These are phyloP conservation scores for Hycleus phaleratus DNA, from an alignment of 1,140 invertebrate species.

Conservation along the genomic window DNA sequence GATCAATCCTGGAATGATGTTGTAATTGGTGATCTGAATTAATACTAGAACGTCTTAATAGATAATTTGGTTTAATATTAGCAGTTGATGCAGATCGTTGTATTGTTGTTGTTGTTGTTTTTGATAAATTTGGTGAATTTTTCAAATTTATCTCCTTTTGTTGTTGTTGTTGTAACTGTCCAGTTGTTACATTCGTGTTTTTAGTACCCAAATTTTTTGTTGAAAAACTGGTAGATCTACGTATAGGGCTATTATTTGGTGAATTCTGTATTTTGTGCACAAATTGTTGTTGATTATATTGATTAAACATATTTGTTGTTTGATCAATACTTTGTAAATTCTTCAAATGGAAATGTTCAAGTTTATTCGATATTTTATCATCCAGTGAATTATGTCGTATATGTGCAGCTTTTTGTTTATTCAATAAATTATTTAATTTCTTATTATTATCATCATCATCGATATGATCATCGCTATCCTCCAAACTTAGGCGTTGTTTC, in stretches of 20 bases:
- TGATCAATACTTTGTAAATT: constrained; percentile 40
- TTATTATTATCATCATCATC: constrained; percentile 31
- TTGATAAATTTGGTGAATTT: constrained; percentile 28
- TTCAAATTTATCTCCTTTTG: constrained; percentile 30
- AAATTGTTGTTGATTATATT: constrained; percentile 29
- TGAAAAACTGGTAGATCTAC: constrained; percentile 39
- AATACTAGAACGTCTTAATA: constrained; percentile 18
- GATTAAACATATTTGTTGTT: constrained; percentile 38
- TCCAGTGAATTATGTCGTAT: constrained; percentile 47
- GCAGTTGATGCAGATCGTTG: constrained; percentile 37
- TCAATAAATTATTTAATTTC: constrained; percentile 35
- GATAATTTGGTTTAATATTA: constrained; percentile 31
- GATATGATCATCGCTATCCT: constrained; percentile 33
- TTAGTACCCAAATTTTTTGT: constrained; percentile 36
- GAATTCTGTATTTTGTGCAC: constrained; percentile 40
- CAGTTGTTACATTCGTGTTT: constrained; percentile 24
- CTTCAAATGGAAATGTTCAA: constrained; percentile 40
- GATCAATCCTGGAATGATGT: constrained; percentile 30
- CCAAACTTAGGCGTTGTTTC: constrained; percentile 46
- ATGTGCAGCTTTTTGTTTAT: constrained; percentile 39
- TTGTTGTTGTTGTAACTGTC: constrained; percentile 5
- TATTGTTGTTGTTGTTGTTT: constrained; percentile 29
- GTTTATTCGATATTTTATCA: constrained; percentile 36
- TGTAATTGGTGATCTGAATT: constrained; percentile 29
- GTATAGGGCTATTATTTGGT: constrained; percentile 38